These are phyloP conservation scores for Thymallus thymallus DNA, from an alignment of 2,113 vertebrate species.

Conservation along the genomic window DNA sequence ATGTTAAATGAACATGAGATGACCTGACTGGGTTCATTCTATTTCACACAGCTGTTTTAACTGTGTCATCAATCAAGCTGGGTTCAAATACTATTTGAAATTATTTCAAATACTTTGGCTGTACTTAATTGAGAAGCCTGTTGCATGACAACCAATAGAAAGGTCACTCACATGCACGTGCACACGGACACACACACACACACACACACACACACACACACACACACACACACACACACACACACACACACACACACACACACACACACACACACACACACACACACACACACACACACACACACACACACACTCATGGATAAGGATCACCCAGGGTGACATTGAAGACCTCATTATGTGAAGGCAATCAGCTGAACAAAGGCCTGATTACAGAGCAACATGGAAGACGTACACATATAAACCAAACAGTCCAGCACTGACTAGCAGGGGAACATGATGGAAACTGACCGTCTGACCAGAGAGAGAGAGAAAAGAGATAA, in stretches of 20 bases:
- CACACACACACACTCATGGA: too few relatives aligned
- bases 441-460: constrained; percentile 1
- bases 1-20: background rate
- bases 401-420: constrained; percentile 32
- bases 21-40: background rate
- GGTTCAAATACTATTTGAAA: background rate
- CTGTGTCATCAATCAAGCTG: background rate
- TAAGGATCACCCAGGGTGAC: background rate
- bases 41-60: background rate
- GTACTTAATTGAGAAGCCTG: too few relatives aligned
- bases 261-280: too few relatives aligned
- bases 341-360: constrained; percentile 28
- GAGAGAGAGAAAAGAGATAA: background rate
- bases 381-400: constrained; percentile 25
- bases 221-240: too few relatives aligned
- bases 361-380: constrained; percentile 33
- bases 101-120: too few relatives aligned
- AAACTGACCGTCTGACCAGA: background rate
- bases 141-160: background rate
- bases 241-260: too few relatives aligned
- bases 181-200: too few relatives aligned
- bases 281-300: too few relatives aligned
- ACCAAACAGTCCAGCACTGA: constrained; percentile 13
- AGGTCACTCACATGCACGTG: too few relatives aligned
- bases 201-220: too few relatives aligned